Evolutionary conservation across 2,113 vertebrate species (phyloP), one percentile per base, ranked within the genome.

Genomic region (Coracopsis vasa): DNA sequence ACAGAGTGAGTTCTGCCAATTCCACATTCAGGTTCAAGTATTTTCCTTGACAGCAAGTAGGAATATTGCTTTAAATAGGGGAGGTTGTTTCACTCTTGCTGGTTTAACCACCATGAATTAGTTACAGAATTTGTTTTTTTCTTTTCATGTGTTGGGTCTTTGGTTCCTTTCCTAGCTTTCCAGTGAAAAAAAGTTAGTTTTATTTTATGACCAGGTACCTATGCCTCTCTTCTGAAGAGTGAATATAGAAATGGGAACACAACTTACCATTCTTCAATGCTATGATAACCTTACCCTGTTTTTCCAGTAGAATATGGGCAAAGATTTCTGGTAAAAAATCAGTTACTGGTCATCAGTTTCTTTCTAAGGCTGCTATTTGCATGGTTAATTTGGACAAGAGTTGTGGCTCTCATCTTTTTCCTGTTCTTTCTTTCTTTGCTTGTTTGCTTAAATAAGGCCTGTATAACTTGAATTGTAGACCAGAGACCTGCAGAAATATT

Each of bases 41-140:
- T 20, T 79, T 87, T n/a, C 17, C 29, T 65, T 79, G 48, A 33
- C 58, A 83, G 35, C 35, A 37, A 54, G 35, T 31, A 69, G 48
- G 41, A 82, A n/a, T 67, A 25, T 31, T 64, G 8, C 1, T 67
- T 90, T 90, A 51, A 28, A 17, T 15, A 28, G 33, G 8, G 17
- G 37, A 39, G 9, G 5, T 25, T 60, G 33, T 67, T 85, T 79
- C 58, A 18, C 27, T 61, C 2, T 13, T 44, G 7, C 64, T 42
- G 12, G 15, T 39, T 86, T 41, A 18, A 54, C 16, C 6, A 47
- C 27, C 1, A 1, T 24, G 53, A 23, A 1, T 53, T n/a, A 66
- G 56, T 83, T 54, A 74, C 9, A 74, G 35, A 86, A 67, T 78
- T 88, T 12, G 7, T 25, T 35, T 73, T 94, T 93, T 80, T 47